These are phyloP conservation scores for Myrmecophaga tridactyla DNA, from an alignment of 2,113 vertebrate species.

Conservation along the genomic window DNA sequence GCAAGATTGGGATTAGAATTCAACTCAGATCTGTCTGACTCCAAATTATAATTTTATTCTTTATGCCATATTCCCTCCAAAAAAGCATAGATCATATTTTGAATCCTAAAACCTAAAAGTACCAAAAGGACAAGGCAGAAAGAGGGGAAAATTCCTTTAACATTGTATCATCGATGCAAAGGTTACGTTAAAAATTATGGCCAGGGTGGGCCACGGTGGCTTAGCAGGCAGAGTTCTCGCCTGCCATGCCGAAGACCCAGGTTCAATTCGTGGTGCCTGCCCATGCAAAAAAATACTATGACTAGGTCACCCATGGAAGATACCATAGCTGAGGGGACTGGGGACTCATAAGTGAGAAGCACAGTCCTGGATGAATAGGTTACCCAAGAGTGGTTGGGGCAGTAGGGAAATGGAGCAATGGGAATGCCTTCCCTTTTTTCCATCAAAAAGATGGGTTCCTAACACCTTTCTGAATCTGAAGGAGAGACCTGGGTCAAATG, in stretches of 20 bases:
- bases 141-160: background rate
- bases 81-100: background rate
- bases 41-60: slow-evolving; percentile 24
- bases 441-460: background rate
- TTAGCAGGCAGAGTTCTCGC: too few species aligned
- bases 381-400: too few species aligned
- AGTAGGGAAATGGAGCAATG: background rate
- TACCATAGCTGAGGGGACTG: background rate
- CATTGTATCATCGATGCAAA: background rate
- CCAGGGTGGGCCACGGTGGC: too few species aligned
- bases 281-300: too few species aligned
- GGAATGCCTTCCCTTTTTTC: background rate
- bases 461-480: slow-evolving; percentile 39
- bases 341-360: background rate
- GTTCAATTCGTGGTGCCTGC: too few species aligned
- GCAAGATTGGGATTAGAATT: slow-evolving; percentile 5
- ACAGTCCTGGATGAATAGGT: background rate
- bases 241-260: too few species aligned
- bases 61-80: background rate
- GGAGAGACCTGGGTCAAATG: background rate
- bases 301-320: background rate
- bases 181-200: background rate
- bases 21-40: background rate
- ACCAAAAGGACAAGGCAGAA: background rate
- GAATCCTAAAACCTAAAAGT: background rate